Conservation (phyloP, 2,888 invertebrate species). For the Leptogaster cylindrica region DNA sequence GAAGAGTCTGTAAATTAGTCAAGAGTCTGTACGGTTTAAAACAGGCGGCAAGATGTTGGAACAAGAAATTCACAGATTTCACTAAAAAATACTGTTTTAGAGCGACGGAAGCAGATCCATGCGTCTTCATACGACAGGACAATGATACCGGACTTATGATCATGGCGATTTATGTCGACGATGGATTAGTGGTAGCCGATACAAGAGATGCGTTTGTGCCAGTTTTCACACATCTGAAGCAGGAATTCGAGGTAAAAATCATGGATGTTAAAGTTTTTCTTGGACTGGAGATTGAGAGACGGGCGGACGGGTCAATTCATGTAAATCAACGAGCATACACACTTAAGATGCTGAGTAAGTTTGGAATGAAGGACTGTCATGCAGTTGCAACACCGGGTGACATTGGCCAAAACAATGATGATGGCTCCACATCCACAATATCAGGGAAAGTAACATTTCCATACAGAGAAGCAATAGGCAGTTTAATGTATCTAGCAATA, state of each 20-base stretch:
- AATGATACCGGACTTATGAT: not conserved
- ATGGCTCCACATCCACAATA: too few species aligned
- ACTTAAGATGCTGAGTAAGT: too few species aligned
- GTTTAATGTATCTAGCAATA: too few species aligned
- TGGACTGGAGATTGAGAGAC: too few species aligned
- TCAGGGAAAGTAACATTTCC: too few species aligned
- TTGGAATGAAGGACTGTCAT: not conserved
- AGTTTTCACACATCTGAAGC: not conserved
- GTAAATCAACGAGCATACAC: too few species aligned
- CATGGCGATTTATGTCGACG: not conserved
- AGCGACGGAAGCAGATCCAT: not conserved
- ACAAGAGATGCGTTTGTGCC: too few species aligned
- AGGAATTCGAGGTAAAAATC: not conserved
- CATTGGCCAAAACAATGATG: too few species aligned
- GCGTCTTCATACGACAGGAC: not conserved
- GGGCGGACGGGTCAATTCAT: too few species aligned
- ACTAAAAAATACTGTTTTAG: too few species aligned
- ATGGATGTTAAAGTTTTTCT: not conserved
- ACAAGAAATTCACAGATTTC: not conserved
- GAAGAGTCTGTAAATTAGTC: constrained; percentile 32
- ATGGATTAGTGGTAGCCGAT: too few species aligned
- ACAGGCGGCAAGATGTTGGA: not conserved
- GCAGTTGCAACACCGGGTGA: not conserved
- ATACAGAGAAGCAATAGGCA: too few species aligned
- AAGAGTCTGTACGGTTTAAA: constrained; percentile 43